phyloP scores from a whole-genome alignment of 2,797 vertebrate genomes.

The Thripadectes ignobilis region DNA sequence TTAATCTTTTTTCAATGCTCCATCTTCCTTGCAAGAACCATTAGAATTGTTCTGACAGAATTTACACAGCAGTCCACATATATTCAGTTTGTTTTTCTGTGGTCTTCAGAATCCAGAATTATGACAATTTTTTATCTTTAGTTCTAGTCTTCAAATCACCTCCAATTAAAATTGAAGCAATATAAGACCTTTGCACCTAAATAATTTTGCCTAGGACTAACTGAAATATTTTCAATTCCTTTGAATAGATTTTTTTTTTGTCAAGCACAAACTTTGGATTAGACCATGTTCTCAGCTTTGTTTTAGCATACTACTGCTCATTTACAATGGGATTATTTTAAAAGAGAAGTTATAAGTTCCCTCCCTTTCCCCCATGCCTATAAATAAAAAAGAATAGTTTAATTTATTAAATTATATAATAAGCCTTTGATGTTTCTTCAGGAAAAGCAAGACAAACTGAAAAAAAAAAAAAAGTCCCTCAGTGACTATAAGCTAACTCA shows the following conservation, averaged over 20 bases:
- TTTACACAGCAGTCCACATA: neutral
- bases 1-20: neutral
- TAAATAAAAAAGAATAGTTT: neutral
- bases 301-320: neutral
- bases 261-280: neutral
- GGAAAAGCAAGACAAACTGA: neutral
- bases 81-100: neutral
- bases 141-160: neutral
- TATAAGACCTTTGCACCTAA: neutral
- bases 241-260: neutral
- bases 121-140: neutral
- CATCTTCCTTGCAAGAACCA: neutral
- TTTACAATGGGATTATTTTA: neutral
- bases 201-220: neutral
- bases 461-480: neutral
- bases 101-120: neutral
- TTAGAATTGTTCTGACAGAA: neutral
- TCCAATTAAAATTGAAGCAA: neutral
- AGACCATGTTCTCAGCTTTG: neutral
- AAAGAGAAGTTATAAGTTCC: neutral
- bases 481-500: neutral
- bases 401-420: neutral
- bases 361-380: neutral
- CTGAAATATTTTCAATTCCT: neutral
- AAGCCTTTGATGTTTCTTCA: neutral